Base-by-base conservation (phyloP, 2,888 invertebrate genomes). In the Caenorhabditis sinica region DNA sequence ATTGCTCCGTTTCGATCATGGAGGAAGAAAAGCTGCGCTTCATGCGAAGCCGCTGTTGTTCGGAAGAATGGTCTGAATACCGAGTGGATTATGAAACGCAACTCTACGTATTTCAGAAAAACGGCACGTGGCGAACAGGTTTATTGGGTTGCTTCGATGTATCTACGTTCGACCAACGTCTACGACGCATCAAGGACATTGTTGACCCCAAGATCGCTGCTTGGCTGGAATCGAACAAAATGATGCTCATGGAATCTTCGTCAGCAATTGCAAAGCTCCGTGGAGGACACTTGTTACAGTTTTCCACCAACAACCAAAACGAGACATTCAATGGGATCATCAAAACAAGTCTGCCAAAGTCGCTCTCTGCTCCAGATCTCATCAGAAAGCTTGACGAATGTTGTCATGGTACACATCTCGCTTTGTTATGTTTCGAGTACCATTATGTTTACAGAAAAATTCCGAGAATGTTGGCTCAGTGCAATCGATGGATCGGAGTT, bases 231-330 rank as follows among this genome's bases (percentile, higher is more conserved):
- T 5, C 13, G 9, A 65, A 65, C 15, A 25, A 23, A 13, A 25
- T 0, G 5, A 65, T 65, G 65, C 25, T 65, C 17, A 43, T 65
- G 43, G 45, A 65, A 1, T 45, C 25, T 0, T 17, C 23, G 6
- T 65, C 65, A 15, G 65, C 45, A 1, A 9, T 17, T 8, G 65
- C 65, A 3, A 65, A 49, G 13, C 49, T 49, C 13, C 49, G 20
- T 20, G 56, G 25, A 6, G 56, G 56, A 2, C 56, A 56, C 23
- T 9, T 56, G 5, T 28, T 56, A 2, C 56, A 56, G 13, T 56
- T 9, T 56, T 56, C 56, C 5, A 56, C 56, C 6, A 56, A 56
- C 13, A 56, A 56, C 23, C 56, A 56, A 25, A 56, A 56, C 28
- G 56, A 56, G 13, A 56, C 56, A 5, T 56, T 56, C 28, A 56